Evolutionary conservation across 2,113 vertebrate species (phyloP).

Genomic region (Crotalus helleri): DNA sequence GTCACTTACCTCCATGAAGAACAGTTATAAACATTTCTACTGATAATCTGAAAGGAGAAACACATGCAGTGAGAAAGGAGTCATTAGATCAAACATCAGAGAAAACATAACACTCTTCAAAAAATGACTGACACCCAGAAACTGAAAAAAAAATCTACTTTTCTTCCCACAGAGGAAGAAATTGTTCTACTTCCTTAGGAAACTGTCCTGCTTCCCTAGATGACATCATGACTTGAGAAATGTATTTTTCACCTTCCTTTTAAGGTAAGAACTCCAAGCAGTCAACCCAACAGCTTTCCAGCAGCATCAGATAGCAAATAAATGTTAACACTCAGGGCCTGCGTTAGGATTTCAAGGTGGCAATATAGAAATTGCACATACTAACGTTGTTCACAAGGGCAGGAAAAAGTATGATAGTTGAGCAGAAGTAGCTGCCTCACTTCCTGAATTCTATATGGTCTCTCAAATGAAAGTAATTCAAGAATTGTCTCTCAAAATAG

Average conservation of each 20-base stretch:
- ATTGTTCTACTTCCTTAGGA: not conserved
- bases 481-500: not conserved
- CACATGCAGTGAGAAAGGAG: not conserved
- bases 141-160: not conserved
- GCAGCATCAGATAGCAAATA: not conserved
- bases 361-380: not conserved
- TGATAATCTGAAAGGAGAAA: not conserved
- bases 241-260: not conserved
- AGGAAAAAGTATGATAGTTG: rapidly evolving
- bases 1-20: constrained; percentile 14
- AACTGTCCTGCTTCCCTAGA: not conserved
- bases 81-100: not conserved
- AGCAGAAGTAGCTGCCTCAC: not conserved
- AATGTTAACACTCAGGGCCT: not conserved
- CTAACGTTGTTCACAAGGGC: not conserved
- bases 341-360: not conserved
- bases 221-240: not conserved
- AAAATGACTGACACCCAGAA: not conserved
- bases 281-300: not conserved
- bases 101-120: not conserved
- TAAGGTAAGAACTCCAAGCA: not conserved
- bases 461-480: not conserved
- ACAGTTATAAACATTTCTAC: constrained; percentile 28
- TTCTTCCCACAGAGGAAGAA: not conserved
- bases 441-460: not conserved